Base-by-base conservation (phyloP, 2,888 invertebrate species). In the Leistus spinibarbis region DNA sequence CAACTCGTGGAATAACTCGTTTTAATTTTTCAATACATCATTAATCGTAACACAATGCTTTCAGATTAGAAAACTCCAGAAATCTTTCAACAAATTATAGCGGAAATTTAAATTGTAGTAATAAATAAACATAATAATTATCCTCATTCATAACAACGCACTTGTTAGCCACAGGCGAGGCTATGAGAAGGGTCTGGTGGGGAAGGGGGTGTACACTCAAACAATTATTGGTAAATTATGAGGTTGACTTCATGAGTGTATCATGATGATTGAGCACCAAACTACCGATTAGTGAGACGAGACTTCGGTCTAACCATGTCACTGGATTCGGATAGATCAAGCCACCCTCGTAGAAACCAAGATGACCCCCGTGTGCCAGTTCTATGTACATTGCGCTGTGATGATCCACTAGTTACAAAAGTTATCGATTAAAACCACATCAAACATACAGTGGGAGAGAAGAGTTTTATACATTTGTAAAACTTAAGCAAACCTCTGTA, bases 271-370 rank as follows among this genome's bases (percentile, higher is more conserved):
- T 82, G 54, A 92, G 88, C 16, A 92, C 90, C 27, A 95, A 83
- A 1, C 93, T 92, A 10, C 94, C 94, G 0, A 93, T 91, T 76
- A 95, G 87, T 1, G 95, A 91, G 0, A 96, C 93, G n/a, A 96
- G 87, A 0, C 95, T 91, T 62, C 95, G 91, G 86, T 98, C 97
- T 76, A 97, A 86, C 98, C 98, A 98, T 76, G 96, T 96, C 75
- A 96, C 93, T 0, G 95, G 93, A 83, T 95, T 94, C 0, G 97
- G 97, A 84, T 95, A 93, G 0, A 96, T 83, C 23, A 93, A 86
- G 17, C 96, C 96, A 9, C 96, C 96, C 86, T 98, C 97, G 84
- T 96, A 96, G 86, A 96, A 98, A 19, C 97, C 98, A 78, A 98
- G 88, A 86, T 98, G 98, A 2, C 98, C 98, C 10, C 98, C 98